Conservation (phyloP, 2,888 invertebrate species). For the Diachrysia chrysitis region DNA sequence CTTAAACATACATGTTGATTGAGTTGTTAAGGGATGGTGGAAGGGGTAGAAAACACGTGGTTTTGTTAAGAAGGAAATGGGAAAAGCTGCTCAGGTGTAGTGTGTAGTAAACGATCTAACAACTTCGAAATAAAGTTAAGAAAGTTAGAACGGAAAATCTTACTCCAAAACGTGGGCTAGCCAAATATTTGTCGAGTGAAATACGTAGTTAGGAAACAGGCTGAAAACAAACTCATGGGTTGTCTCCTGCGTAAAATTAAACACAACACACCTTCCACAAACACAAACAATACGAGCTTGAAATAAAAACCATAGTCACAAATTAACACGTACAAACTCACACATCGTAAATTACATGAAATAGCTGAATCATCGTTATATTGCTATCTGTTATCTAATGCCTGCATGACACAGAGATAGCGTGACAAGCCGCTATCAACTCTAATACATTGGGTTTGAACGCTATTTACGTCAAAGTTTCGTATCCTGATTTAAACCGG, state of each 20-base stretch:
- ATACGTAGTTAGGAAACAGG: too few relatives aligned
- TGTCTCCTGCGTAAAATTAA: too few relatives aligned
- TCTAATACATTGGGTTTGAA: constrained; percentile 40
- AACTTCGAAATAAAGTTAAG: too few relatives aligned
- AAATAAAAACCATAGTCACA: too few relatives aligned
- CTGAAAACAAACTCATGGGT: too few relatives aligned
- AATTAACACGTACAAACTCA: constrained; percentile 9
- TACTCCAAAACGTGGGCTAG: too few relatives aligned
- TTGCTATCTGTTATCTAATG: constrained; percentile 37
- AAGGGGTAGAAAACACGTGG: constrained; percentile 23
- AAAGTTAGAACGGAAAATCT: too few relatives aligned
- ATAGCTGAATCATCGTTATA: constrained; percentile 25
- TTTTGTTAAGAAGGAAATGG: not conserved
- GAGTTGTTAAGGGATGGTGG: constrained; percentile 28
- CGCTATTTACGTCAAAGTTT: constrained; percentile 33
- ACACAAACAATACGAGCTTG: too few relatives aligned
- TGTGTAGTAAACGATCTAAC: too few relatives aligned
- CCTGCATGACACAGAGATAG: constrained; percentile 25
- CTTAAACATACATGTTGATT: constrained; percentile 53
- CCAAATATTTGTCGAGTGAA: too few relatives aligned
- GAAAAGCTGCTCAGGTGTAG: not conserved
- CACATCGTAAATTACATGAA: constrained; percentile 40
- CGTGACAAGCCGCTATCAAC: constrained; percentile 48
- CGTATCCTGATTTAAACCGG: constrained; percentile 40
- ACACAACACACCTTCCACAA: too few relatives aligned